These are phyloP conservation scores for Dolichomitus sp. DNA, from an alignment of 2,888 invertebrate species.

Conservation along the genomic window DNA sequence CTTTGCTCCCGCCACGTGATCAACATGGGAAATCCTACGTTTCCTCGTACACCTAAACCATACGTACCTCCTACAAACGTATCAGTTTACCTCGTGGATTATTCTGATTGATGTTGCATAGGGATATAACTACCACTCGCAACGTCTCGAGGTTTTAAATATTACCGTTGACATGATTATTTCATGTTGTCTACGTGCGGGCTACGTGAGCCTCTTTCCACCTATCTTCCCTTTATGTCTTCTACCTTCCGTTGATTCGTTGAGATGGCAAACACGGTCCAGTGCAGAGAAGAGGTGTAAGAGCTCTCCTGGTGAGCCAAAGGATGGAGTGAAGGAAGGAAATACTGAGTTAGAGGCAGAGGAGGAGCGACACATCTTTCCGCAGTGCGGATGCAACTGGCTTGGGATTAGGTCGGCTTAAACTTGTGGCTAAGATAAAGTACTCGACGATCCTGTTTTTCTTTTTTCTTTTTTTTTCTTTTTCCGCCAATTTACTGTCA, in stretches of 20 bases:
- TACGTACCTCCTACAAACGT: not conserved
- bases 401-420: constrained; percentile 66
- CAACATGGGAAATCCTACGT: constrained; percentile 2
- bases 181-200: constrained; percentile 72
- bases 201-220: not conserved
- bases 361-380: constrained; percentile 61
- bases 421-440: constrained; percentile 51
- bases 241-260: constrained; percentile 19
- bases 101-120: constrained; percentile 83
- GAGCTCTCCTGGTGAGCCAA: constrained; percentile 17
- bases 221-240: constrained; percentile 4
- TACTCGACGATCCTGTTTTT: constrained; percentile 13
- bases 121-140: constrained; percentile 69
- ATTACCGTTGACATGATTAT: constrained; percentile 79
- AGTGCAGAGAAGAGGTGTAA: constrained; percentile 8
- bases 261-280: constrained; percentile 1
- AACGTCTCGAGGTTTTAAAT: constrained; percentile 77
- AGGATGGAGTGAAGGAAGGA: constrained; percentile 22
- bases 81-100: constrained; percentile 71
- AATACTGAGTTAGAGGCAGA: constrained; percentile 43
- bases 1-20: constrained; percentile 39
- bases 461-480: not conserved
- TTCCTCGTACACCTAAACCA: constrained; percentile 8
- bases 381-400: constrained; percentile 68
- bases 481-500: not conserved